These are phyloP conservation scores for Myoxocephalus aenaeus DNA, from an alignment of 2,797 vertebrate species.

Conservation along the genomic window DNA sequence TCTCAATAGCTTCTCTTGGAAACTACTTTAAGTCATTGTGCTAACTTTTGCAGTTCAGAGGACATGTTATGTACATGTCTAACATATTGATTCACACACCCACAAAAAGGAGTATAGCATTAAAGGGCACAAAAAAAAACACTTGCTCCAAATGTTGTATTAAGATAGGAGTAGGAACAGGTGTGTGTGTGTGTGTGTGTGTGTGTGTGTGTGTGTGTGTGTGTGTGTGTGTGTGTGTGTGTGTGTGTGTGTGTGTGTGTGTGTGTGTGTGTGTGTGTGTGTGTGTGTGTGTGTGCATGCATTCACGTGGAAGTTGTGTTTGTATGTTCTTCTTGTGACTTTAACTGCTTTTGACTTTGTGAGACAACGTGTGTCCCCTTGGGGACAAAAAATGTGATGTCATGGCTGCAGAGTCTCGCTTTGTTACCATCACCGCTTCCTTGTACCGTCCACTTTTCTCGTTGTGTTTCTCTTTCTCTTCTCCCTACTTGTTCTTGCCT, in stretches of 20 bases:
- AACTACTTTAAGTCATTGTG: not conserved
- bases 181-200: slow-evolving; percentile 3
- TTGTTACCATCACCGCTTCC: slow-evolving; percentile 64
- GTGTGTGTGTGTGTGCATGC: not conserved
- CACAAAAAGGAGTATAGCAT: slow-evolving; percentile 35
- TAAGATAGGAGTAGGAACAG: slow-evolving; percentile 14
- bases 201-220: not conserved
- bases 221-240: not conserved
- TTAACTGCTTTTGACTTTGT: slow-evolving; percentile 55
- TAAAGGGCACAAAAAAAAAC: not conserved
- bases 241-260: not conserved
- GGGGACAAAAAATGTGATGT: slow-evolving; percentile 66
- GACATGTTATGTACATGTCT: slow-evolving; percentile 17
- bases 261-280: slow-evolving; percentile 7
- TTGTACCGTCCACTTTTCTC: slow-evolving; percentile 38
- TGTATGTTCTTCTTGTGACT: slow-evolving; percentile 50
- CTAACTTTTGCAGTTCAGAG: not conserved
- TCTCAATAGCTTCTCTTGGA: not conserved
- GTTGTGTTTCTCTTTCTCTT: slow-evolving; percentile 8
- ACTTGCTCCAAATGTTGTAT: not conserved
- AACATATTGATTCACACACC: slow-evolving; percentile 19
- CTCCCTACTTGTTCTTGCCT: slow-evolving; percentile 7
- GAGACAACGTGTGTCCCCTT: slow-evolving; percentile 56
- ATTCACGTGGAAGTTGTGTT: slow-evolving; percentile 20
- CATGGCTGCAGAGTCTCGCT: slow-evolving; percentile 66